A percentile compares a stretch with the other conserved stretches of the same genome.
Evolutionary conservation across 2,797 vertebrate genomes (phyloP).

Genomic region (Gobio occitaniae): DNA sequence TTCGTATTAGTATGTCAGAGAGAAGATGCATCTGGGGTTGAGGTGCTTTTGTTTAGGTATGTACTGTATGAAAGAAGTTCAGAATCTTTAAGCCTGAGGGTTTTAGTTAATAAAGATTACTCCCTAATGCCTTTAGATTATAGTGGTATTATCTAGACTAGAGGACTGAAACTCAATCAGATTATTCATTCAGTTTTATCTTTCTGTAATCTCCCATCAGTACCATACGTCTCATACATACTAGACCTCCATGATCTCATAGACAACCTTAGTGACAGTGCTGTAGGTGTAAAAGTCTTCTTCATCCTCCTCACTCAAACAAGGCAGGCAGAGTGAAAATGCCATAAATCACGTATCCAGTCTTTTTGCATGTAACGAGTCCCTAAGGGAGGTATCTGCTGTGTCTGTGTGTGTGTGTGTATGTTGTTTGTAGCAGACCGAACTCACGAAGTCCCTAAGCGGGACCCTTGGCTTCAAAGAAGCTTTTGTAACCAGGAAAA

Average conservation of each 20-base stretch:
- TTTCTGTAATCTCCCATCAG: slow-evolving; percentile 1
- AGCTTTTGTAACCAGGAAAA: slow-evolving; percentile 16
- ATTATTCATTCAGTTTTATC: slow-evolving; percentile 4
- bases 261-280: slow-evolving; percentile 16
- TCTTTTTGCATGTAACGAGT: slow-evolving; percentile 35
- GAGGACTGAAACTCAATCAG: slow-evolving; percentile 9
- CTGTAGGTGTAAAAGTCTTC: neutral
- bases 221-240: neutral
- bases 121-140: neutral
- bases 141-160: neutral
- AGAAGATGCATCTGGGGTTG: neutral
- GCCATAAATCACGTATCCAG: slow-evolving; percentile 17
- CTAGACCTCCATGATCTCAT: neutral
- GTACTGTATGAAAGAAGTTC: slow-evolving; percentile 2
- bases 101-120: slow-evolving; percentile 13
- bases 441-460: slow-evolving; percentile 8
- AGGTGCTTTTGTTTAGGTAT: slow-evolving; percentile 6
- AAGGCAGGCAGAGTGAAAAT: slow-evolving; percentile 17
- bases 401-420: slow-evolving; percentile 14
- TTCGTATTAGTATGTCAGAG: neutral
- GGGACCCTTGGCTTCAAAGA: slow-evolving; percentile 12
- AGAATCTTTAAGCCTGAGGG: neutral
- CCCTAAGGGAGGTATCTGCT: slow-evolving; percentile 8
- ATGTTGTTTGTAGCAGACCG: slow-evolving; percentile 21
- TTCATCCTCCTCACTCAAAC: slow-evolving; percentile 13